These are phyloP conservation scores for Halcyon badia DNA, from an alignment of 2,797 vertebrate species.

Conservation along the genomic window DNA sequence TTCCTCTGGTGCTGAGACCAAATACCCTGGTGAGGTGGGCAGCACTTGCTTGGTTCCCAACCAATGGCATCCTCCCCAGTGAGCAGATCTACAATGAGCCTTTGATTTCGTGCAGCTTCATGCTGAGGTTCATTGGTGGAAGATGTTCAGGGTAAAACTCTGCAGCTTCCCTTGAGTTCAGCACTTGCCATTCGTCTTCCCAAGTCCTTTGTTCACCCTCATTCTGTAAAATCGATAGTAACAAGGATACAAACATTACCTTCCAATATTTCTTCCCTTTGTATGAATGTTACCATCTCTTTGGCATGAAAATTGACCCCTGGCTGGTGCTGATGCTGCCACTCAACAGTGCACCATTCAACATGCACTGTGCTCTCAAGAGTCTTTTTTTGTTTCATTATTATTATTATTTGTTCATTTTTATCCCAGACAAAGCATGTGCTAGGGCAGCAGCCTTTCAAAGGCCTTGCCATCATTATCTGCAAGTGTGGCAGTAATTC, in stretches of 20 bases:
- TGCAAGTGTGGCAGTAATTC: not conserved
- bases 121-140: not conserved
- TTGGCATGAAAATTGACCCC: not conserved
- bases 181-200: not conserved
- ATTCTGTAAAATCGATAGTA: not conserved
- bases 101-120: not conserved
- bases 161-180: not conserved
- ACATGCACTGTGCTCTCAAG: not conserved
- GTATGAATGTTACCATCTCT: not conserved
- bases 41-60: not conserved
- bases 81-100: not conserved
- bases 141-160: not conserved
- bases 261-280: not conserved
- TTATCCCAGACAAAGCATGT: not conserved
- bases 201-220: not conserved
- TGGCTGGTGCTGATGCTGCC: not conserved
- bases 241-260: not conserved
- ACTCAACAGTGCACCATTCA: not conserved
- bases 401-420: not conserved
- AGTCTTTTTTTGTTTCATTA: not conserved
- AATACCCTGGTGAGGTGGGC: not conserved
- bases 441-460: not conserved
- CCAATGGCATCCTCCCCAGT: not conserved
- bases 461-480: not conserved
- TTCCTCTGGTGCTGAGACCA: not conserved